Conservation (phyloP, 1,140 invertebrate species). For the Drosophila navojoa region DNA sequence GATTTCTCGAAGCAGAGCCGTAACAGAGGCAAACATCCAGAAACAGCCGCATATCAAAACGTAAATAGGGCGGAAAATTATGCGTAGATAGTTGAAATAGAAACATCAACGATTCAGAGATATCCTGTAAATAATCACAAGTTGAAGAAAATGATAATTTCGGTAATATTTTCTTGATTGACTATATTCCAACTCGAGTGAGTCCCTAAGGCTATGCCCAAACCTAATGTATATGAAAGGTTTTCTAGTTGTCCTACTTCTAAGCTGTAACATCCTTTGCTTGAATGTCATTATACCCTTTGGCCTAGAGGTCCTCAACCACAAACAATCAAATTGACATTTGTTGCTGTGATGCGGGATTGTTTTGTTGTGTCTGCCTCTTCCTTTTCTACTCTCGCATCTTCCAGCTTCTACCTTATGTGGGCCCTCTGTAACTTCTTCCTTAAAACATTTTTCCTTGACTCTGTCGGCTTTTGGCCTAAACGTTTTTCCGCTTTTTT, state of each 20-base stretch:
- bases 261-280: not conserved
- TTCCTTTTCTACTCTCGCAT: not conserved
- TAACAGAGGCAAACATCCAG: not conserved
- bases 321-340: conserved; percentile 53
- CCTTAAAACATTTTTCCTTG: not conserved
- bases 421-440: too few species aligned
- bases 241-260: not conserved
- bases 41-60: conserved; percentile 33
- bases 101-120: conserved; percentile 23
- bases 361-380: conserved; percentile 1
- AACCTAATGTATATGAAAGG: too few species aligned
- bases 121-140: not conserved
- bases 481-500: conserved; percentile 40
- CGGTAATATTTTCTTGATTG: too few species aligned
- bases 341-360: conserved; percentile 46
- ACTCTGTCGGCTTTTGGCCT: conserved; percentile 13
- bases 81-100: conserved; percentile 62
- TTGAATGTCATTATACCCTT: not conserved
- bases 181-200: too few species aligned
- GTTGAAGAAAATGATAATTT: not conserved
- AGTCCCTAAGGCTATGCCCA: too few species aligned
- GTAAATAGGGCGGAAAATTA: conserved; percentile 76
- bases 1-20: conserved; percentile 11
- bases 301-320: not conserved
- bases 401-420: not conserved